These are phyloP conservation scores for Julus scanicus DNA, from an alignment of 2,888 invertebrate genomes.

Conservation along the genomic window DNA sequence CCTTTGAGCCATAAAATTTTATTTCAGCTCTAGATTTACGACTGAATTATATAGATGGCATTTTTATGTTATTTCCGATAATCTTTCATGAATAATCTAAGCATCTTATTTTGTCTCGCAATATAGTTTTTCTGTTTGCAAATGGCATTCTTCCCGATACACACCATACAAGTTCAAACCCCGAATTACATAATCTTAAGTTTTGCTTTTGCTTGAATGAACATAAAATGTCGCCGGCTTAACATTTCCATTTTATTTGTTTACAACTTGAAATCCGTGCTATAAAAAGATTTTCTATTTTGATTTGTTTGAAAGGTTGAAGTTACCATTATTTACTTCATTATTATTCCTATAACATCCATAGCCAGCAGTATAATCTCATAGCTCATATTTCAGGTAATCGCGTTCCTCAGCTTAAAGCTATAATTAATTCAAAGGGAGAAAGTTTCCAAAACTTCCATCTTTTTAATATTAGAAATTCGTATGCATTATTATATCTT, in stretches of 20 bases:
- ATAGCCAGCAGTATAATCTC: too few relatives aligned
- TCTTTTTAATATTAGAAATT: too few relatives aligned
- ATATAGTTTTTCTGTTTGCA: neutral
- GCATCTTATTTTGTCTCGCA: neutral
- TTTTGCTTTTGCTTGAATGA: neutral
- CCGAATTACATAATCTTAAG: neutral
- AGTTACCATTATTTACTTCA: neutral
- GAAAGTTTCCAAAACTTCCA: too few relatives aligned
- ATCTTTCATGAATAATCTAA: conserved; percentile 35
- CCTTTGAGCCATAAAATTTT: neutral
- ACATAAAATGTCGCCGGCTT: neutral
- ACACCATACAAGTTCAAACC: neutral
- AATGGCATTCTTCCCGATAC: neutral
- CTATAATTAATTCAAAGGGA: too few relatives aligned
- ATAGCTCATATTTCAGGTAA: too few relatives aligned
- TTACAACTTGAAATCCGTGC: neutral
- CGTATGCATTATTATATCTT: too few relatives aligned
- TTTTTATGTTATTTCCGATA: conserved; percentile 38
- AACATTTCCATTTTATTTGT: neutral
- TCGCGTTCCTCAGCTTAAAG: too few relatives aligned
- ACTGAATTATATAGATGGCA: neutral
- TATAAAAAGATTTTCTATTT: neutral
- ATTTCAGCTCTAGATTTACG: neutral
- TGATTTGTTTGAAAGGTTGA: neutral
- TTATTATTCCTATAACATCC: too few relatives aligned